Conservation (phyloP, 2,888 invertebrate genomes). For the Leptinotarsa rubiginosa region DNA sequence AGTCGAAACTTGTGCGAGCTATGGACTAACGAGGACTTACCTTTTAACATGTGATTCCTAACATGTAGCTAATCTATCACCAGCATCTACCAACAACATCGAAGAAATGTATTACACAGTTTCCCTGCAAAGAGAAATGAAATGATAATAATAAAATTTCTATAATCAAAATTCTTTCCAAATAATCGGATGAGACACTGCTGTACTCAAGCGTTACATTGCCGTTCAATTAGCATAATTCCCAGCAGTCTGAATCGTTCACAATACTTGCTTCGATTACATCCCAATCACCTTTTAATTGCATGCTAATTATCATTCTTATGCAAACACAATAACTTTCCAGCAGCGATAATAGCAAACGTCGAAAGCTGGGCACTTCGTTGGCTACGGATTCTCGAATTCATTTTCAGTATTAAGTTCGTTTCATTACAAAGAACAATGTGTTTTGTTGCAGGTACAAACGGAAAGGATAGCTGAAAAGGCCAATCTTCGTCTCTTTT, state of each 20-base stretch:
- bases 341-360: constrained; percentile 23
- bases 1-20: too few species aligned
- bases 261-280: not conserved
- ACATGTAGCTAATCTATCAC: too few species aligned
- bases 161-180: too few species aligned
- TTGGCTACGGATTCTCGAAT: constrained; percentile 16
- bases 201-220: not conserved
- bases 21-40: too few species aligned
- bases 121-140: too few species aligned
- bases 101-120: too few species aligned
- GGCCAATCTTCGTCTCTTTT: not conserved
- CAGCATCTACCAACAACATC: too few species aligned
- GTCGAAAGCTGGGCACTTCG: constrained; percentile 30
- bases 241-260: not conserved
- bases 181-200: too few species aligned
- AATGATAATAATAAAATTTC: too few species aligned
- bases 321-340: constrained; percentile 26
- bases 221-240: not conserved
- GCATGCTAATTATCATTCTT: constrained; percentile 13
- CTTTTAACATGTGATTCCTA: too few species aligned
- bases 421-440: constrained; percentile 26
- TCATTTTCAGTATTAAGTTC: constrained; percentile 26
- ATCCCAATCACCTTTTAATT: constrained; percentile 10
- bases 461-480: constrained; percentile 23
- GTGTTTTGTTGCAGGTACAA: constrained; percentile 29